phyloP scores from a whole-genome alignment of 2,113 vertebrate species.

The Poeciliopsis retropinna region DNA sequence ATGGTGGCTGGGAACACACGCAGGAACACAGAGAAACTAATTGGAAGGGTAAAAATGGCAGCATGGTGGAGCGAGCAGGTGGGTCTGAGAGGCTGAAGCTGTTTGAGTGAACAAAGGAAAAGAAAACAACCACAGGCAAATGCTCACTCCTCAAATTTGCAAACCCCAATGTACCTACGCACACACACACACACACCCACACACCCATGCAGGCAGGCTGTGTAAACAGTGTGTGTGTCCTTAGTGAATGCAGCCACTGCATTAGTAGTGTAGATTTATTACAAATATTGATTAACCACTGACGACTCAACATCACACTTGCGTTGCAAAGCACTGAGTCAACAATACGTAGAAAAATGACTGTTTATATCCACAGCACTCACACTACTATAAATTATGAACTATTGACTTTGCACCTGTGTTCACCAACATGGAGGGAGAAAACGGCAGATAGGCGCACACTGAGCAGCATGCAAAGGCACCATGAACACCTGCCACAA shows the following conservation, averaged over 20 bases:
- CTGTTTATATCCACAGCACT: slow-evolving; percentile 72
- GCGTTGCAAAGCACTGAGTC: slow-evolving; percentile 73
- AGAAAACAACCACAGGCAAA: slow-evolving; percentile 62
- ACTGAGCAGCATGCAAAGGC: slow-evolving; percentile 52
- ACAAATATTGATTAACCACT: slow-evolving; percentile 67
- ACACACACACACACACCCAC: slow-evolving; percentile 31
- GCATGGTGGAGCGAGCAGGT: slow-evolving; percentile 6
- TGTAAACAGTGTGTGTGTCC: slow-evolving; percentile 29
- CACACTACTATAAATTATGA: slow-evolving; percentile 66
- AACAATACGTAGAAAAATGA: slow-evolving; percentile 78
- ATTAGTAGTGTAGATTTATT: slow-evolving; percentile 73
- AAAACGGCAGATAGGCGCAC: slow-evolving; percentile 28
- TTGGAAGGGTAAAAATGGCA: slow-evolving; percentile 33
- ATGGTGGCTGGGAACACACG: slow-evolving; percentile 23
- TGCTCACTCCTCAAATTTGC: slow-evolving; percentile 46
- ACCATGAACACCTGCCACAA: slow-evolving; percentile 64
- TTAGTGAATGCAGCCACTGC: slow-evolving; percentile 47
- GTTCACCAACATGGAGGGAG: slow-evolving; percentile 17
- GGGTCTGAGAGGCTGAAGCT: slow-evolving; percentile 39
- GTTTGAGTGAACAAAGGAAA: slow-evolving; percentile 54
- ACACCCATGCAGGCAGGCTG: slow-evolving; percentile 24
- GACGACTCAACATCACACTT: slow-evolving; percentile 54
- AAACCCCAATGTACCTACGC: slow-evolving; percentile 38
- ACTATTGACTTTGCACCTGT: slow-evolving; percentile 60
- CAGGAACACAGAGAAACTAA: slow-evolving; percentile 16